Evolutionary conservation across 2,113 vertebrate species (phyloP).

Genomic region (Promerops cafer): DNA sequence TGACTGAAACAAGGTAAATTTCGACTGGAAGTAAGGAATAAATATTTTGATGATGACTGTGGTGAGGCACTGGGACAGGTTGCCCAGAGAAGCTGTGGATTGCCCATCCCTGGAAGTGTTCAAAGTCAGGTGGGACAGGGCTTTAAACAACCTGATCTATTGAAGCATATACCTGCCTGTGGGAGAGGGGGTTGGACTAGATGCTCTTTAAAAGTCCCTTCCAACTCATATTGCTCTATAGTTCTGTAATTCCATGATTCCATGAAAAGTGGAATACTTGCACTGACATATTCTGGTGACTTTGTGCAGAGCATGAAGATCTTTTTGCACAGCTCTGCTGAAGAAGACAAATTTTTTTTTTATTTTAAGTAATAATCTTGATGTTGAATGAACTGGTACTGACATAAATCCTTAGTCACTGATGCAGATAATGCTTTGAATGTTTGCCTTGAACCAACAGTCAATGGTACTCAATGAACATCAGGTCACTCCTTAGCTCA

Average conservation of each 20-base stretch:
- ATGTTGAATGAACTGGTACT: not conserved
- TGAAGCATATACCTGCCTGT: not conserved
- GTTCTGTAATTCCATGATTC: not conserved
- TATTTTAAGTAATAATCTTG: not conserved
- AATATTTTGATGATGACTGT: accelerated
- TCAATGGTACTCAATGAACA: not conserved
- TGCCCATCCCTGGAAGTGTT: not conserved
- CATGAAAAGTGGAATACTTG: not conserved
- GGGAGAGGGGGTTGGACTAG: not conserved
- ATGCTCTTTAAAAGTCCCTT: not conserved
- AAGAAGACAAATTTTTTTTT: not conserved
- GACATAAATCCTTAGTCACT: not conserved
- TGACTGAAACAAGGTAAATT: not conserved
- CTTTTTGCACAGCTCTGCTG: not conserved
- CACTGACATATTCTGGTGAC: not conserved
- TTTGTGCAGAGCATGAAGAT: not conserved
- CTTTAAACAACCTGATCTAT: not conserved
- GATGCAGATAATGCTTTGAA: not conserved
- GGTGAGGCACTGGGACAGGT: not conserved
- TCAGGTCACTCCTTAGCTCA: not conserved
- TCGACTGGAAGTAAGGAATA: not conserved
- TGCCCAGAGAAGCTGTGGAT: not conserved
- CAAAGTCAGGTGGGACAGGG: accelerated
- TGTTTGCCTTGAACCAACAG: not conserved
- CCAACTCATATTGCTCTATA: not conserved